Conservation (phyloP, 2,888 invertebrate species). For the Lithosia quadra region DNA sequence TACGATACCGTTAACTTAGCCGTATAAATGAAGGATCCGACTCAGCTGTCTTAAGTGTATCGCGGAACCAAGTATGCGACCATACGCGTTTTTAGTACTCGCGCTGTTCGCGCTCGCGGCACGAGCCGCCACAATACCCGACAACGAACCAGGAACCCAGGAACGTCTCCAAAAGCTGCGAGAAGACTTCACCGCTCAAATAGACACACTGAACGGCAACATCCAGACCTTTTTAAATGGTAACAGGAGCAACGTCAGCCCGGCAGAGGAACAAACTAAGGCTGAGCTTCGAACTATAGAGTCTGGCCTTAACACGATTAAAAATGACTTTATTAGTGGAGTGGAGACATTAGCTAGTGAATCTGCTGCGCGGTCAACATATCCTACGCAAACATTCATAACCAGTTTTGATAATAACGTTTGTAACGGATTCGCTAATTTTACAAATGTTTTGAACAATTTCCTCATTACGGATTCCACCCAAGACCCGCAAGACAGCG, state of each 20-base stretch:
- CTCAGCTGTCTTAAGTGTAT: constrained; percentile 63
- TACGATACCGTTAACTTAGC: constrained; percentile 73
- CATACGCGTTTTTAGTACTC: constrained; percentile 70
- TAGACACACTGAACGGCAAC: constrained; percentile 68
- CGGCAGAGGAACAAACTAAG: constrained; percentile 45
- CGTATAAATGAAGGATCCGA: constrained; percentile 74
- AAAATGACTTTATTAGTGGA: constrained; percentile 67
- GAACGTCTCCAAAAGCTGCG: constrained; percentile 66
- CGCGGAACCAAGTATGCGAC: constrained; percentile 73
- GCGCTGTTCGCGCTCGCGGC: constrained; percentile 66
- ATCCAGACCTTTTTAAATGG: constrained; percentile 61
- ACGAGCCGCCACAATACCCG: constrained; percentile 70
- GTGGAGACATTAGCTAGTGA: constrained; percentile 64
- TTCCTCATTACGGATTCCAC: too few relatives aligned
- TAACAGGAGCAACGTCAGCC: constrained; percentile 38
- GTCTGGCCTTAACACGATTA: constrained; percentile 57
- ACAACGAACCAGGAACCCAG: constrained; percentile 55
- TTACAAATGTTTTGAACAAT: too few relatives aligned
- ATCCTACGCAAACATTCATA: too few relatives aligned
- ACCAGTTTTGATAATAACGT: too few relatives aligned
- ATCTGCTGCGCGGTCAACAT: too few relatives aligned
- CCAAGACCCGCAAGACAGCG: too few relatives aligned
- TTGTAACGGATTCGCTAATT: too few relatives aligned
- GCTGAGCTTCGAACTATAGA: constrained; percentile 57
- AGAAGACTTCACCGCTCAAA: constrained; percentile 64